Evolutionary conservation across 2,113 vertebrate species (phyloP).

Genomic region (Morone saxatilis): DNA sequence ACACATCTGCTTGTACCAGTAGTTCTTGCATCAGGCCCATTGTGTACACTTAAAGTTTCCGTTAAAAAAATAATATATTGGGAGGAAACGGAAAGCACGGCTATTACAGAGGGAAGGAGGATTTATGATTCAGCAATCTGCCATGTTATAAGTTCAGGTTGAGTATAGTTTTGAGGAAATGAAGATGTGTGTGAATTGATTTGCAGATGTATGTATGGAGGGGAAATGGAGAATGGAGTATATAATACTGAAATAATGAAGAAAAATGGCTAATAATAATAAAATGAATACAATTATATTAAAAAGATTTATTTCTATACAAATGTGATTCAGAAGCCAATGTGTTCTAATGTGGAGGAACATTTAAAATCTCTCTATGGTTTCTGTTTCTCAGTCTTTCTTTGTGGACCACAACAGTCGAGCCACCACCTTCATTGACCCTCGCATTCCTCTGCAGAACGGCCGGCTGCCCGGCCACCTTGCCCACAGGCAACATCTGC

Average conservation of each 20-base stretch:
- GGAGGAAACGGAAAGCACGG: no score
- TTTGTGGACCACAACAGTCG: slow-evolving; percentile 99
- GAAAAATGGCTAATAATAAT: not conserved
- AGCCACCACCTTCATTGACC: slow-evolving; percentile 98
- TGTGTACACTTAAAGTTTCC: no score
- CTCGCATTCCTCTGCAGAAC: slow-evolving; percentile 96
- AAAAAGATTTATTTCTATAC: not conserved
- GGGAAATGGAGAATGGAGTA: not conserved
- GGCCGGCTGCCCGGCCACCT: slow-evolving; percentile 93
- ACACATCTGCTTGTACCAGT: no score
- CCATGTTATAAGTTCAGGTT: no score
- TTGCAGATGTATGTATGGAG: not conserved
- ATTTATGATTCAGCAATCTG: no score
- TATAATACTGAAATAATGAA: not conserved
- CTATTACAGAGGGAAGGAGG: no score
- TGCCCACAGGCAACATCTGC: slow-evolving; percentile 95
- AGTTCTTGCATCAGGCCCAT: no score
- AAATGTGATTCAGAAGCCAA: not conserved
- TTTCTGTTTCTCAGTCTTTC: slow-evolving; percentile 88
- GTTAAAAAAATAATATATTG: no score
- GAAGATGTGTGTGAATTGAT: no score
- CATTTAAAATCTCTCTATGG: not conserved
- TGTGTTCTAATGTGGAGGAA: not conserved
- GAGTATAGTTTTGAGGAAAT: no score
- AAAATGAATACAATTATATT: not conserved